Percentiles rank a stretch among this genome's conserved stretches.
Conservation (phyloP, 2,113 vertebrate genomes). For the Lepus europaeus region DNA sequence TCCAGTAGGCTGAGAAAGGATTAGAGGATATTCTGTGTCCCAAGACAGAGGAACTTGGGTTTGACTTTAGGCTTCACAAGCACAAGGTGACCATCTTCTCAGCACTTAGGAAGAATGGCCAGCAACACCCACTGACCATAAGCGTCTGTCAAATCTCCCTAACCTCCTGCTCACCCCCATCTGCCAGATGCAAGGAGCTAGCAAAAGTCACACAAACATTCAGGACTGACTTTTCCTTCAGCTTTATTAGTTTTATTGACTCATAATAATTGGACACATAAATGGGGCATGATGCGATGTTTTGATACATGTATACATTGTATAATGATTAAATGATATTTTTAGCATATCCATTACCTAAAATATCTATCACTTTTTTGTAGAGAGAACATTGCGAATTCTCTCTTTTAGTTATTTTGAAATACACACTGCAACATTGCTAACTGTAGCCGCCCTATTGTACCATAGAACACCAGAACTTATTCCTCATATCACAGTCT, state of each 20-base stretch:
- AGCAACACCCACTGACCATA: constrained; percentile 57
- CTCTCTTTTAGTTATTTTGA: not conserved
- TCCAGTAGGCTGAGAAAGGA: not conserved
- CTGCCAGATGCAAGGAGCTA: constrained; percentile 19
- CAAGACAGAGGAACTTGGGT: not conserved
- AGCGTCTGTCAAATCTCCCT: constrained; percentile 44
- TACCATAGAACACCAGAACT: not conserved
- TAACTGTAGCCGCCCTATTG: not conserved
- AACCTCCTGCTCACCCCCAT: constrained; percentile 60
- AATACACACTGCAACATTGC: not conserved
- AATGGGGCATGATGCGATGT: not conserved
- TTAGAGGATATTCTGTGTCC: not conserved
- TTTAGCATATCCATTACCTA: not conserved
- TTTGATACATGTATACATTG: not conserved
- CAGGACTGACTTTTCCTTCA: not conserved
- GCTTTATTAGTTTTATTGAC: not conserved
- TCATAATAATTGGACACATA: not conserved
- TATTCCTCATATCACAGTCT: not conserved
- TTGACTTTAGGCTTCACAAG: constrained; percentile 10
- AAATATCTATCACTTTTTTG: not conserved
- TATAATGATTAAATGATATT: no score
- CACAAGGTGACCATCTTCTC: constrained; percentile 53
- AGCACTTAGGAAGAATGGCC: not conserved
- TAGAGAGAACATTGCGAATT: not conserved
- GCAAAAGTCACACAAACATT: constrained; percentile 22